A percentile compares a stretch with the other conserved stretches of the same genome.
phyloP scores from a whole-genome alignment of 2,797 vertebrate species.

The Peromyscus aztecus region DNA sequence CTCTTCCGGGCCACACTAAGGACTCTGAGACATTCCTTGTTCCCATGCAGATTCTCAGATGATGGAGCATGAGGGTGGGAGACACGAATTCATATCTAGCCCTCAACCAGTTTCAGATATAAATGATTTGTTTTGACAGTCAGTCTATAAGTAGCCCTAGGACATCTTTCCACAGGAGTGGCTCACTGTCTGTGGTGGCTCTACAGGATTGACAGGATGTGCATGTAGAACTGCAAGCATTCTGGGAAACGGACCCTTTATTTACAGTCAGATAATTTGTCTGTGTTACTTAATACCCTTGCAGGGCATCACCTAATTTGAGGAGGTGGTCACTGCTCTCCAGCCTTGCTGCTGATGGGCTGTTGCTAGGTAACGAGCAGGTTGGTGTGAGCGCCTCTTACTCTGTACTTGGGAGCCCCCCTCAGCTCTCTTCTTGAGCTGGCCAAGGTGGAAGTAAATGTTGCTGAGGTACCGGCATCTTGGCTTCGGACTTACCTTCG shows the following conservation, averaged over 20 bases:
- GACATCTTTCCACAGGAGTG: neutral
- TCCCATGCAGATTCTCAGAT: neutral
- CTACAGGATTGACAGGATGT: too few species aligned
- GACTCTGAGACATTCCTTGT: neutral
- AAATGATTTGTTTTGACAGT: constrained; percentile 11
- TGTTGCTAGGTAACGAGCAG: neutral
- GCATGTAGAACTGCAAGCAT: neutral
- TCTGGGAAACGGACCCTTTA: neutral
- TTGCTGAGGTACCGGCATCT: neutral
- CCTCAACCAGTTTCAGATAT: constrained; percentile 3
- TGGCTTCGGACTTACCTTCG: neutral
- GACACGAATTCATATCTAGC: neutral
- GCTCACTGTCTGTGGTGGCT: neutral
- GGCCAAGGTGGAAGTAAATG: neutral
- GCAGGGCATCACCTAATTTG: neutral
- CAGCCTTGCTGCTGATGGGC: neutral
- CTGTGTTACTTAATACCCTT: neutral
- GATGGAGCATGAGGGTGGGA: accelerated
- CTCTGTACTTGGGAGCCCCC: neutral
- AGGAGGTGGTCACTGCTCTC: neutral
- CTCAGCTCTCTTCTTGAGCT: neutral
- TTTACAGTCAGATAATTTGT: neutral
- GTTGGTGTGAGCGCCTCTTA: neutral
- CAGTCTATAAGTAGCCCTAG: neutral
- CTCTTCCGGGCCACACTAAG: neutral